Evolutionary conservation across 2,797 vertebrate genomes (phyloP).

Genomic region (Eulemur albifrons): DNA sequence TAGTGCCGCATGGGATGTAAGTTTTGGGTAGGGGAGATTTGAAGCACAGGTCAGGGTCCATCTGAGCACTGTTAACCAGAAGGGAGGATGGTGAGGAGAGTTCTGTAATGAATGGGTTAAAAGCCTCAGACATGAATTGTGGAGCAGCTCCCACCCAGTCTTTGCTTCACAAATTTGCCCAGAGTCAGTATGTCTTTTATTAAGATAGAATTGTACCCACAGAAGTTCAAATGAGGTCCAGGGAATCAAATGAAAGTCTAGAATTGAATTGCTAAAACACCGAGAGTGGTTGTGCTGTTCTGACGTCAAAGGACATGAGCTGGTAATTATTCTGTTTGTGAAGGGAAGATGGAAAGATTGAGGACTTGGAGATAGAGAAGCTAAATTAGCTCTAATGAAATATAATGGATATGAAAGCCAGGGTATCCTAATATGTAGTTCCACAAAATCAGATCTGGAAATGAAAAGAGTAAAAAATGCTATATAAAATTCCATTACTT

Average conservation of each 20-base stretch:
- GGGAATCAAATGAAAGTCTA: not conserved
- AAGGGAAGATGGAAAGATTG: not conserved
- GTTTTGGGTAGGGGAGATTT: not conserved
- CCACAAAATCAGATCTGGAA: not conserved
- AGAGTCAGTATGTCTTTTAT: not conserved
- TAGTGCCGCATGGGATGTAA: fast-evolving
- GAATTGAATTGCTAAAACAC: not conserved
- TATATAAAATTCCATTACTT: not conserved
- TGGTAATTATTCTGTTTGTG: constrained; percentile 34
- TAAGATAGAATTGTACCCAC: not conserved
- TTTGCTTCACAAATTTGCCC: not conserved
- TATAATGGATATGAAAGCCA: not conserved
- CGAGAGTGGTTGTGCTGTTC: not conserved
- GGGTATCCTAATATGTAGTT: not conserved
- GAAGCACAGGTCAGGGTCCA: too few relatives aligned
- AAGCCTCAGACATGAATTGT: not conserved
- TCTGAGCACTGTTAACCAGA: not conserved
- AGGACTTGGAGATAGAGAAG: not conserved
- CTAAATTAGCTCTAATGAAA: constrained; percentile 22
- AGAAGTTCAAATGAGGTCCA: not conserved
- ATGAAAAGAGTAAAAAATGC: not conserved
- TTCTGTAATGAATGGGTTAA: not conserved
- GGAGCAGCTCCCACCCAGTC: not conserved
- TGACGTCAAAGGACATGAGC: not conserved
- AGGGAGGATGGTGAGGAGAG: not conserved